phyloP scores from a whole-genome alignment of 1,140 invertebrate genomes.

The Vanessa atalanta region DNA sequence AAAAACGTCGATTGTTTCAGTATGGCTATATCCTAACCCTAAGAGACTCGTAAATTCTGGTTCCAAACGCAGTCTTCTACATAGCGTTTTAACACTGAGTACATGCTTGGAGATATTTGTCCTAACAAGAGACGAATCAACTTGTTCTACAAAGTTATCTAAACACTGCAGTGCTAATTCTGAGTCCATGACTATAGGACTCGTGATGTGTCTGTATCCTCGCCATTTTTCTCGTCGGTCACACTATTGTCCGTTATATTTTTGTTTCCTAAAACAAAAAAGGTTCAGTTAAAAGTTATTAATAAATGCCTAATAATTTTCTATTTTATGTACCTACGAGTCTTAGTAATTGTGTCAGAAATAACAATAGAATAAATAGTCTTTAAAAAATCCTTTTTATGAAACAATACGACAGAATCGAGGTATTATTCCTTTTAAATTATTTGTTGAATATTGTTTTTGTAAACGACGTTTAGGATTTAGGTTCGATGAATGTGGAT shows the following conservation, averaged over 20 bases:
- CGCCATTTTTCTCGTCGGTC: slow-evolving; percentile 53
- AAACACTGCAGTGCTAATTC: slow-evolving; percentile 31
- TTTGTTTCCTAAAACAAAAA: slow-evolving; percentile 60
- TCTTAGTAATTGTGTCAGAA: too few species aligned
- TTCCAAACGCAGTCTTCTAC: slow-evolving; percentile 24
- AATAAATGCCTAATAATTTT: too few species aligned
- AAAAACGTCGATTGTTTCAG: neutral
- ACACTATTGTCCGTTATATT: slow-evolving; percentile 74
- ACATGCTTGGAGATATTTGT: slow-evolving; percentile 13
- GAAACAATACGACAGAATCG: too few species aligned
- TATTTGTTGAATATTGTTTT: too few species aligned
- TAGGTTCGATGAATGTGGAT: too few species aligned
- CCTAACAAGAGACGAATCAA: neutral
- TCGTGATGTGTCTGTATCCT: slow-evolving; percentile 52
- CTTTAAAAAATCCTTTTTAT: too few species aligned
- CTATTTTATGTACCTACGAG: too few species aligned
- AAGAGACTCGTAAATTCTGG: slow-evolving; percentile 12
- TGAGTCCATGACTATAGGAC: slow-evolving; percentile 60
- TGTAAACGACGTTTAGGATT: too few species aligned
- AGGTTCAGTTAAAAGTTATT: neutral
- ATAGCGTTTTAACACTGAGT: slow-evolving; percentile 12
- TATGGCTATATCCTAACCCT: slow-evolving; percentile 1
- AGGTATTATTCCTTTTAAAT: too few species aligned
- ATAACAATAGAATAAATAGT: too few species aligned
- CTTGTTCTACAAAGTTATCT: slow-evolving; percentile 19